Evolutionary conservation across 2,797 vertebrate genomes (phyloP), one percentile per base, ranked within the genome.

Genomic region (Echiichthys vipera): DNA sequence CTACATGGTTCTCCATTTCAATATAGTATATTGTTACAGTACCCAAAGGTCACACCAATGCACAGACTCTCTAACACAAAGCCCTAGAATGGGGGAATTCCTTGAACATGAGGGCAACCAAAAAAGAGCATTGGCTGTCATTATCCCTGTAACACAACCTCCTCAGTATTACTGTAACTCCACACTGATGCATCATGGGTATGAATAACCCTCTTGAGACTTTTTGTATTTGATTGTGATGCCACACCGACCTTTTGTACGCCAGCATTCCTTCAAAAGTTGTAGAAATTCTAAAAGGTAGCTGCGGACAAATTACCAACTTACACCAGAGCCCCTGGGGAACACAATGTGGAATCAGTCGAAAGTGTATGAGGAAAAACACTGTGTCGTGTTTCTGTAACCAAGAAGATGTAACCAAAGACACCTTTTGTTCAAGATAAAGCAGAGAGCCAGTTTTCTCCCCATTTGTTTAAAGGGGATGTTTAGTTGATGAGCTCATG

Each of bases 301-400:
- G 83, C 84, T 47, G 79, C 36, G 78, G 87, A 93, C 87, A 92
- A 93, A 93, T 93, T 88, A 93, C 92, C 80, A 86, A 88, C 88
- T 88, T 87, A 88, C 91, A 88, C 63, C 2, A 17, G 40, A 70
- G 83, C 80, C 89, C 84, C 80, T 7, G 67, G 66, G 87, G 74
- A 88, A 80, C 67, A 43, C 71, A 81, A 85, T 88, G 77, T 86
- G 90, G 84, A 92, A 87, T 89, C 65, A 81, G 88, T 83, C 66
- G 83, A 89, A 92, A 88, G 86, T 89, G 82, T 74, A 57, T 70
- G 77, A 88, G 86, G 81, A 89, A 94, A 93, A 93, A 91, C 84
- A 89, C 80, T 88, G 87, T 93, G 86, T 94, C 90, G 76, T 87
- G 89, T 94, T 93, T 92, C 93, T 75, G 93, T 91, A 93, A 94